These are phyloP conservation scores for Zaprionus nigranus DNA, from an alignment of 1,140 invertebrate genomes.

Conservation along the genomic window DNA sequence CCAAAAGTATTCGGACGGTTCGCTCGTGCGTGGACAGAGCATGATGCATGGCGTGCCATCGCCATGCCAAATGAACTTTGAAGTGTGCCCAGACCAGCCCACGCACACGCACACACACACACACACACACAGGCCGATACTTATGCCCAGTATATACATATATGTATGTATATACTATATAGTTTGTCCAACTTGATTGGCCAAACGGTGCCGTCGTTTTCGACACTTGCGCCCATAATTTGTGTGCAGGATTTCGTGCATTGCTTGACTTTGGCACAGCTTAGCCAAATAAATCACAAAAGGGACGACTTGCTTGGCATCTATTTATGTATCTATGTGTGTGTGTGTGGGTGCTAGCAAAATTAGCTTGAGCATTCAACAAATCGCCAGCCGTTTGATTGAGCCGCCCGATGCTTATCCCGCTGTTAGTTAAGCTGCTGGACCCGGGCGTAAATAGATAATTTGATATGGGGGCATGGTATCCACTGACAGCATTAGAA, in stretches of 20 bases:
- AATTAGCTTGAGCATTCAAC: conserved; percentile 57
- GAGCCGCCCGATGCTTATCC: no score
- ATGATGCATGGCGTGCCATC: conserved; percentile 25
- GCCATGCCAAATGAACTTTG: conserved; percentile 49
- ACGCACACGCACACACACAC: neutral
- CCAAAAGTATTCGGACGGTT: conserved; percentile 26
- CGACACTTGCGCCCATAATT: conserved; percentile 61
- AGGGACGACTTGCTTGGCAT: conserved; percentile 39
- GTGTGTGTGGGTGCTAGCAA: conserved; percentile 28
- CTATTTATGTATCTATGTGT: conserved; percentile 24
- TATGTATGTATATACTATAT: conserved; percentile 17
- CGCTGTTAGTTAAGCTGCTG: conserved; percentile 73
- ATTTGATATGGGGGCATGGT: conserved; percentile 57
- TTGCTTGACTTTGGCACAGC: conserved; percentile 70
- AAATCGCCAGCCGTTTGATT: conserved; percentile 65
- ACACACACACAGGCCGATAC: neutral
- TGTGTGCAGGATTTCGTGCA: conserved; percentile 70
- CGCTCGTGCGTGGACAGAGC: conserved; percentile 62
- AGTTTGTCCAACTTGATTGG: conserved; percentile 43
- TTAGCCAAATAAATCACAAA: conserved; percentile 79
- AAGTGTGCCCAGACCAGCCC: conserved; percentile 25
- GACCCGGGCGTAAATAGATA: conserved; percentile 57
- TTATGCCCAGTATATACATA: neutral
- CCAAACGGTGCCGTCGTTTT: conserved; percentile 4
- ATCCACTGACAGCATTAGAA: conserved; percentile 53